Conservation (phyloP, 1,140 invertebrate genomes). For the Portunus trituberculatus region DNA sequence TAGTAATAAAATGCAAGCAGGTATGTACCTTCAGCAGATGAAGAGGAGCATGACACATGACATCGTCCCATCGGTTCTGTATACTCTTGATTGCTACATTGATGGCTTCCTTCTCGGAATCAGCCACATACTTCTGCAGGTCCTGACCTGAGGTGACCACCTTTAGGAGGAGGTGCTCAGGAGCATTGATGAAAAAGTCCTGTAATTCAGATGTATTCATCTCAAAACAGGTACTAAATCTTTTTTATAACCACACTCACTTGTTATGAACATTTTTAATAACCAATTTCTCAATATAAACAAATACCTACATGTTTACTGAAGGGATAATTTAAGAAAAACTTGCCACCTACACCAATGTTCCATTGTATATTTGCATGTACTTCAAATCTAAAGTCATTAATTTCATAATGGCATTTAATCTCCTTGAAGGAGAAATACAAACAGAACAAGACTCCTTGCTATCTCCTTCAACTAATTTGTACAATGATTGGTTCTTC, state of each 20-base stretch:
- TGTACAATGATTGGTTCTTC: too few species aligned
- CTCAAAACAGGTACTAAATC: not conserved
- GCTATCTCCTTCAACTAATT: too few species aligned
- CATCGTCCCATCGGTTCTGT: conserved; percentile 89
- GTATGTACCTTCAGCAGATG: conserved; percentile 88
- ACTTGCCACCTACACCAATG: too few species aligned
- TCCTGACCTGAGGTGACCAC: conserved; percentile 90
- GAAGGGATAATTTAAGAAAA: too few species aligned
- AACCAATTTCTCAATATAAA: too few species aligned
- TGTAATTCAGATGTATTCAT: conserved; percentile 61
- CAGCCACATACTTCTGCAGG: conserved; percentile 86
- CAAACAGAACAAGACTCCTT: too few species aligned
- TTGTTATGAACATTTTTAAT: not conserved
- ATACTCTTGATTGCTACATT: conserved; percentile 86
- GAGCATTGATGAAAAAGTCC: conserved; percentile 80
- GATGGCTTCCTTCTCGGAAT: conserved; percentile 86
- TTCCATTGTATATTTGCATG: too few species aligned
- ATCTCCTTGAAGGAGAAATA: too few species aligned
- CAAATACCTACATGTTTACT: too few species aligned
- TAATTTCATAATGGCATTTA: too few species aligned
- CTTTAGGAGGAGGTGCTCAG: conserved; percentile 86
- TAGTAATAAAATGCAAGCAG: not conserved
- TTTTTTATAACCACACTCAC: not conserved
- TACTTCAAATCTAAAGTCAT: too few species aligned
- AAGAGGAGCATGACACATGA: conserved; percentile 89